phyloP scores from a whole-genome alignment of 2,797 vertebrate genomes.

The Mormyrops attenuatus region DNA sequence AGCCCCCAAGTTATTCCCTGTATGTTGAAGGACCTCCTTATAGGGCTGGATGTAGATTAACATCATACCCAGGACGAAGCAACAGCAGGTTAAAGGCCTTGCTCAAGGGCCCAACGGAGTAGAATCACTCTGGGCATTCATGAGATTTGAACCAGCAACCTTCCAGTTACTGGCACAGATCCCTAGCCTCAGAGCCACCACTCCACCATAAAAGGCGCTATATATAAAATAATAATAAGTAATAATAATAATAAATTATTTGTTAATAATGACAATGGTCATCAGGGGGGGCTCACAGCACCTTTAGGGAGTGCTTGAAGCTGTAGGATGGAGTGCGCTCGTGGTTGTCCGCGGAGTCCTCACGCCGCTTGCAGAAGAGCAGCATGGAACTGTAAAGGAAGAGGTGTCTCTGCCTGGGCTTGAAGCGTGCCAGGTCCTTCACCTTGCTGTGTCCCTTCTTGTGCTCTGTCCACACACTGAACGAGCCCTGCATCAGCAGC shows the following conservation, averaged over 20 bases:
- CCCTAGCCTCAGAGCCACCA: too few relatives aligned
- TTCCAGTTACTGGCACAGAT: too few relatives aligned
- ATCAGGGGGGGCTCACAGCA: slow-evolving; percentile 38
- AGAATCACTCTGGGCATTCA: too few relatives aligned
- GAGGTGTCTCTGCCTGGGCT: slow-evolving; percentile 90
- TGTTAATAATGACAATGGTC: neutral
- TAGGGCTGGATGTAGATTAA: too few relatives aligned
- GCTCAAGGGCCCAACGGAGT: too few relatives aligned
- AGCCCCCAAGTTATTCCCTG: too few relatives aligned
- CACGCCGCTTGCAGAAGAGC: slow-evolving; percentile 87
- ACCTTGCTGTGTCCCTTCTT: slow-evolving; percentile 90
- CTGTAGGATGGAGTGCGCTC: slow-evolving; percentile 85
- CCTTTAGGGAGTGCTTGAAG: slow-evolving; percentile 92
- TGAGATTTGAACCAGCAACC: too few relatives aligned
- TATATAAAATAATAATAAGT: neutral
- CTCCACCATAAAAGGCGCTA: neutral
- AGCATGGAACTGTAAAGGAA: slow-evolving; percentile 86
- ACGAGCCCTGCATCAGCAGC: slow-evolving; percentile 84
- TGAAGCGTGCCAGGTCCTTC: slow-evolving; percentile 90
- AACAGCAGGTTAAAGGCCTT: too few relatives aligned
- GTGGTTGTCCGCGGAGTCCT: slow-evolving; percentile 75
- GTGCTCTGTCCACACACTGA: slow-evolving; percentile 88
- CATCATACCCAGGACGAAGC: too few relatives aligned
- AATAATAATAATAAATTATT: neutral
- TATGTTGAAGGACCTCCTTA: too few relatives aligned